Conservation (phyloP, 2,113 vertebrate species). For the Pelecanoides urinatrix region DNA sequence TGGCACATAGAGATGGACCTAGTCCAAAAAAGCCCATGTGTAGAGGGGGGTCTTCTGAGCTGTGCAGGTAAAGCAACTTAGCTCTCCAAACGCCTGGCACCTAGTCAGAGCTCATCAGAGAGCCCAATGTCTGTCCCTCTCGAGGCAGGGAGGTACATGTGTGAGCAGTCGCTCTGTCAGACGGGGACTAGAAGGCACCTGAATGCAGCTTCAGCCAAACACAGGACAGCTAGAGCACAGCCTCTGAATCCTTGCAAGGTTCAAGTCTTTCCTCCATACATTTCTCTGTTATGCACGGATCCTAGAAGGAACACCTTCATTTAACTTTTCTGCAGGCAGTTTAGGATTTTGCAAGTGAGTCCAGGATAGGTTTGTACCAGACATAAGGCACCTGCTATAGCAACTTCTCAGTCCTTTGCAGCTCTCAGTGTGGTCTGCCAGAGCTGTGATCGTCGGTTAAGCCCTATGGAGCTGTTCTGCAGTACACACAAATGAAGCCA, state of each 20-base stretch:
- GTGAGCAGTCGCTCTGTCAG: neutral
- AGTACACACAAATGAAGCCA: rapidly evolving
- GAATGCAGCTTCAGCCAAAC: neutral
- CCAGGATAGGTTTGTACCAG: neutral
- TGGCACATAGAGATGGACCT: neutral
- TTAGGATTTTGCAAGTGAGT: neutral
- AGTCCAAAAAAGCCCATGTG: neutral
- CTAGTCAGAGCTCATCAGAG: neutral
- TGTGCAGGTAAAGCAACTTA: neutral
- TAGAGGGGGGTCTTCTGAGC: neutral
- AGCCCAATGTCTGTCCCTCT: neutral
- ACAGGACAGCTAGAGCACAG: neutral
- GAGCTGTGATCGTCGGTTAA: neutral
- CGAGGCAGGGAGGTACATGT: neutral
- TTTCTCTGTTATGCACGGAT: too few species aligned
- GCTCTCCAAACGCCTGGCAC: neutral
- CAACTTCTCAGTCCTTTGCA: neutral
- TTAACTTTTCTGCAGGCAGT: neutral
- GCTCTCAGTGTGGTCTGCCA: neutral
- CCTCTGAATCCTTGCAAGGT: neutral
- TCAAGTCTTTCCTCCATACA: neutral
- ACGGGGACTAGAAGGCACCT: neutral
- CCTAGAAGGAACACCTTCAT: neutral
- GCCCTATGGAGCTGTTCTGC: neutral
- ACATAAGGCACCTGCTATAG: neutral